Conservation (phyloP, 2,797 vertebrate species). For the Enteromius viviparus region DNA sequence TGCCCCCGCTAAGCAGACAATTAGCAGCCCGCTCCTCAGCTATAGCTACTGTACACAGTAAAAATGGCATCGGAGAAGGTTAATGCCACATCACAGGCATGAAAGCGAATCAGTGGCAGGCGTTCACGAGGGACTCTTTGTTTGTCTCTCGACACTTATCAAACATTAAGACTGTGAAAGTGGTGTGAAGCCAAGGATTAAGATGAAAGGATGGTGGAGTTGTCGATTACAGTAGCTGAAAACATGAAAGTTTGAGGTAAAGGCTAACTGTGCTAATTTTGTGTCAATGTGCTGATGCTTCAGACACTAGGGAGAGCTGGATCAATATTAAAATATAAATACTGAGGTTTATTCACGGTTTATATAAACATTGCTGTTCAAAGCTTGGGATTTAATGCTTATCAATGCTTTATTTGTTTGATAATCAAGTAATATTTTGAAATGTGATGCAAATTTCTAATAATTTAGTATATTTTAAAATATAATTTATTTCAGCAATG, state of each 20-base stretch:
- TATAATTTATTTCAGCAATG: background rate
- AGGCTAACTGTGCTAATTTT: background rate
- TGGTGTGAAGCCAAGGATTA: constrained; percentile 23
- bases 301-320: background rate
- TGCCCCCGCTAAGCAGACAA: constrained; percentile 77
- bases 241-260: background rate
- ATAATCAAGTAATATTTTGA: background rate
- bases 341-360: background rate
- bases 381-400: background rate
- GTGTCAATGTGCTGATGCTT: background rate
- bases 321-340: background rate
- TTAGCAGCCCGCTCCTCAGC: constrained; percentile 75
- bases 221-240: background rate
- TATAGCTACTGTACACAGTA: constrained; percentile 65
- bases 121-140: constrained; percentile 55
- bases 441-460: background rate
- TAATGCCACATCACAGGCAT: constrained; percentile 75
- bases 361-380: background rate
- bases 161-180: constrained; percentile 57
- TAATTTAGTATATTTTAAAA: background rate
- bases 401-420: background rate
- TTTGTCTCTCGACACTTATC: constrained; percentile 56
- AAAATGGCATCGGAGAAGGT: constrained; percentile 74
- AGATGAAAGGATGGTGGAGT: constrained; percentile 1
- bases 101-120: constrained; percentile 67